phyloP scores from a whole-genome alignment of 2,113 vertebrate species.

The Psittacula cyanocephala region DNA sequence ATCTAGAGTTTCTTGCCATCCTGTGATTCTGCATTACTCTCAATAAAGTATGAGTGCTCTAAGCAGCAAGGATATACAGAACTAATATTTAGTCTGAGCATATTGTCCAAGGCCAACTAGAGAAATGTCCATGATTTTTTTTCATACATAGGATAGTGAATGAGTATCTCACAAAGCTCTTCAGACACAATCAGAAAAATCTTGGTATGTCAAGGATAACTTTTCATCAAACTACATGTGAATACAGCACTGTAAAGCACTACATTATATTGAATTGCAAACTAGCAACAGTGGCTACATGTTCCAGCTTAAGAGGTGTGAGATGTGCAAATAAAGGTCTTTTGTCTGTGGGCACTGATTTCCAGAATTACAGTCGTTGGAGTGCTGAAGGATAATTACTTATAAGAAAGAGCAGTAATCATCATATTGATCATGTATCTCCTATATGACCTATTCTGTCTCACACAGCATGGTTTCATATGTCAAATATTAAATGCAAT shows the following conservation, averaged over 20 bases:
- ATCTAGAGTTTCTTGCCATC: background rate
- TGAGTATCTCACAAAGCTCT: rapidly evolving
- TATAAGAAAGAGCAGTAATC: background rate
- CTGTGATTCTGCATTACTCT: background rate
- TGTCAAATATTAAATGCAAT: background rate
- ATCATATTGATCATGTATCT: background rate
- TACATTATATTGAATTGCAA: background rate
- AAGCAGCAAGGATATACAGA: background rate
- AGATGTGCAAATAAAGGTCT: background rate
- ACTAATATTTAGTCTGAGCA: background rate
- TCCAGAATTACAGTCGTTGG: background rate
- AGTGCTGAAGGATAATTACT: background rate
- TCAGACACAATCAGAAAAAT: background rate
- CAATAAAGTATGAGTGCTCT: background rate
- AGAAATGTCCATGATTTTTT: background rate
- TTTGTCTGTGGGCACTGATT: background rate
- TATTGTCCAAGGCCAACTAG: background rate
- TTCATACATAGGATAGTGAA: background rate
- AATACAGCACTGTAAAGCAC: background rate
- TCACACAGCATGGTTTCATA: background rate
- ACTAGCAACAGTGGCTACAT: background rate
- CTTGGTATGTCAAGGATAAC: background rate
- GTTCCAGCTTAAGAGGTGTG: background rate
- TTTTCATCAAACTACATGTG: background rate
- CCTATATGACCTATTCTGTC: background rate